Evolutionary conservation across 2,797 vertebrate species (phyloP).

Genomic region (Morelia viridis): DNA sequence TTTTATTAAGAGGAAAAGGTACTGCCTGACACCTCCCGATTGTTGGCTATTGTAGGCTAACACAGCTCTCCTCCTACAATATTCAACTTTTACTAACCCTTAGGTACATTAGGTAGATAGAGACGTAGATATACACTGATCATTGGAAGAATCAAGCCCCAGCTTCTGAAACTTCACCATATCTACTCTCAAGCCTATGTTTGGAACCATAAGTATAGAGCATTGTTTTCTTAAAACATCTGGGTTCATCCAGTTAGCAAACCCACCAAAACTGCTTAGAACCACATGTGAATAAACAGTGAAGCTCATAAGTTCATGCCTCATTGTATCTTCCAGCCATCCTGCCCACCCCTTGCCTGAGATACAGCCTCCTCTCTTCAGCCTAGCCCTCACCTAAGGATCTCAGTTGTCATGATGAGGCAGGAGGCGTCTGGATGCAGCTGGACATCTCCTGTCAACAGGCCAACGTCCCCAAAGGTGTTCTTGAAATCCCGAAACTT

Average conservation of each 20-base stretch:
- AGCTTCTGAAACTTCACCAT: not conserved
- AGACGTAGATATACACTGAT: not conserved
- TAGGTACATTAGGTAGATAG: too few relatives aligned
- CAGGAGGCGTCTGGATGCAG: constrained; percentile 88
- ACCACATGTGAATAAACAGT: not conserved
- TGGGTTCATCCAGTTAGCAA: not conserved
- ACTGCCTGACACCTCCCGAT: too few relatives aligned
- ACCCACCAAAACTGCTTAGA: not conserved
- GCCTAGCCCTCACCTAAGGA: constrained; percentile 80
- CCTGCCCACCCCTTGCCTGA: not conserved
- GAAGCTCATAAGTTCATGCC: not conserved
- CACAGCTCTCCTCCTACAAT: too few relatives aligned
- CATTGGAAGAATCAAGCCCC: not conserved
- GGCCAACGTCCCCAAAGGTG: constrained; percentile 88
- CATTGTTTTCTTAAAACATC: not conserved
- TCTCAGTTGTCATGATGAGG: constrained; percentile 95
- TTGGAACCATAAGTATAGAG: not conserved
- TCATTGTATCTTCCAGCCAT: not conserved
- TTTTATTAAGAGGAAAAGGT: too few relatives aligned
- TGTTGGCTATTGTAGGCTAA: too few relatives aligned
- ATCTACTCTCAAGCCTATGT: not conserved
- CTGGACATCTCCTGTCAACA: constrained; percentile 90
- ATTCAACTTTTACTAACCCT: too few relatives aligned
- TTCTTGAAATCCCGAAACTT: constrained; percentile 91
- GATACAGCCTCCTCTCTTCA: not conserved